Percentiles rank a stretch among this genome's conserved stretches.
Evolutionary conservation across 2,113 vertebrate species (phyloP).

Genomic region (Neogobius melanostomus): DNA sequence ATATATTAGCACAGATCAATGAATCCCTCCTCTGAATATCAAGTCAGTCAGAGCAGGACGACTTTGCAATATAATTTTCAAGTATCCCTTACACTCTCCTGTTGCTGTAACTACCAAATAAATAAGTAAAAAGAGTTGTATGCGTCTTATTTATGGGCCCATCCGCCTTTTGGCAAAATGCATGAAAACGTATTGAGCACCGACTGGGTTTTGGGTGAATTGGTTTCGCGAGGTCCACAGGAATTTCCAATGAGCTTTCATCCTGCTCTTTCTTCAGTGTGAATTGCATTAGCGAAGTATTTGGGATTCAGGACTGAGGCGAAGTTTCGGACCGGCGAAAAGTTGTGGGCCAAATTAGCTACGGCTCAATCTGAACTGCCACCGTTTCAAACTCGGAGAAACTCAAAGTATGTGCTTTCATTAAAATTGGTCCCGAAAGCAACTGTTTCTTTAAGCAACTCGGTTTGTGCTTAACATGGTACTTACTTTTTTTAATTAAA

Average conservation of each 20-base stretch:
- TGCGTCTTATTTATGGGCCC: slow-evolving; percentile 33
- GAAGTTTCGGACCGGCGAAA: slow-evolving; percentile 25
- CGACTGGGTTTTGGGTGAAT: slow-evolving; percentile 34
- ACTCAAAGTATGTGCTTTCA: neutral
- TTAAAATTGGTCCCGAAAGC: slow-evolving; percentile 18
- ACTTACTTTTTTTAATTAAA: slow-evolving; percentile 63
- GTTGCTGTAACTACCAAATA: slow-evolving; percentile 30
- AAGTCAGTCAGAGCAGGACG: slow-evolving; percentile 5
- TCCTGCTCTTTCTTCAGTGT: slow-evolving; percentile 17
- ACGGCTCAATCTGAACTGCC: neutral
- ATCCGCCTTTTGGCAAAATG: slow-evolving; percentile 41
- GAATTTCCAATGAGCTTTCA: slow-evolving; percentile 48
- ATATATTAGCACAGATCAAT: slow-evolving; percentile 52
- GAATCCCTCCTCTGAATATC: slow-evolving; percentile 26
- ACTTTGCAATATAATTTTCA: slow-evolving; percentile 14
- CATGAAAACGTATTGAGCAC: slow-evolving; percentile 46
- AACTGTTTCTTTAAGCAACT: slow-evolving; percentile 14
- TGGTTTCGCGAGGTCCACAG: slow-evolving; percentile 47
- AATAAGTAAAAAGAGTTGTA: slow-evolving; percentile 8
- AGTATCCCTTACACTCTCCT: slow-evolving; percentile 8
- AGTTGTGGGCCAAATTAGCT: slow-evolving; percentile 8
- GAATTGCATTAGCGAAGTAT: slow-evolving; percentile 30
- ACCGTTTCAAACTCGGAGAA: neutral
- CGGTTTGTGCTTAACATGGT: slow-evolving; percentile 35
- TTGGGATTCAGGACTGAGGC: slow-evolving; percentile 15